These are phyloP conservation scores for Eristalis arbustorum DNA, from an alignment of 2,888 invertebrate genomes.

Conservation along the genomic window DNA sequence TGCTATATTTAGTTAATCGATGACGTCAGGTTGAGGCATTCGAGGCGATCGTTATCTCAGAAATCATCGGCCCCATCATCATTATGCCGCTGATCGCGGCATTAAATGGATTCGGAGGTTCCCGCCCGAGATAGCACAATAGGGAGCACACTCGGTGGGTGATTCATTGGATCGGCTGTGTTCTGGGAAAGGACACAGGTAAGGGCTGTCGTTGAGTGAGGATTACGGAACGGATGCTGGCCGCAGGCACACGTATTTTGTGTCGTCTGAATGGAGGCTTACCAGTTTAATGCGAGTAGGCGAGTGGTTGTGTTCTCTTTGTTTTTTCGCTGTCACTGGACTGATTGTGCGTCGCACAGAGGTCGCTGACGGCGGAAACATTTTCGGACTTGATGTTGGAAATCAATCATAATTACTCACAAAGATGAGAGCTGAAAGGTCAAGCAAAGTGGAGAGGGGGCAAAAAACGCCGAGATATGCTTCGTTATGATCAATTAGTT, in stretches of 20 bases:
- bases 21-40: conserved; percentile 58
- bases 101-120: conserved; percentile 51
- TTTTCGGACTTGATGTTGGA: background rate
- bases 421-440: background rate
- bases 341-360: background rate
- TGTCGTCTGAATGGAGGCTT: background rate
- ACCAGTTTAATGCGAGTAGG: no score
- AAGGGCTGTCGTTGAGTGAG: background rate
- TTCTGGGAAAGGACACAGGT: conserved; percentile 34
- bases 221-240: background rate
- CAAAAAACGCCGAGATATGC: background rate
- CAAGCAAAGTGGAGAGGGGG: background rate
- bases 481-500: background rate
- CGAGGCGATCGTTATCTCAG: conserved; percentile 46
- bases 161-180: conserved; percentile 57
- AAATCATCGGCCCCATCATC: conserved; percentile 55
- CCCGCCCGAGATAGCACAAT: conserved; percentile 5
- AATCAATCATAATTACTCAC: background rate
- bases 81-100: conserved; percentile 54
- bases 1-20: conserved; percentile 35
- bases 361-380: background rate
- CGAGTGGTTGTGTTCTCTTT: no score
- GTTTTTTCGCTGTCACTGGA: no score
- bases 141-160: conserved; percentile 40
- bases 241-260: background rate